These are phyloP conservation scores for Phalera bucephala DNA, from an alignment of 2,888 invertebrate genomes.

Conservation along the genomic window DNA sequence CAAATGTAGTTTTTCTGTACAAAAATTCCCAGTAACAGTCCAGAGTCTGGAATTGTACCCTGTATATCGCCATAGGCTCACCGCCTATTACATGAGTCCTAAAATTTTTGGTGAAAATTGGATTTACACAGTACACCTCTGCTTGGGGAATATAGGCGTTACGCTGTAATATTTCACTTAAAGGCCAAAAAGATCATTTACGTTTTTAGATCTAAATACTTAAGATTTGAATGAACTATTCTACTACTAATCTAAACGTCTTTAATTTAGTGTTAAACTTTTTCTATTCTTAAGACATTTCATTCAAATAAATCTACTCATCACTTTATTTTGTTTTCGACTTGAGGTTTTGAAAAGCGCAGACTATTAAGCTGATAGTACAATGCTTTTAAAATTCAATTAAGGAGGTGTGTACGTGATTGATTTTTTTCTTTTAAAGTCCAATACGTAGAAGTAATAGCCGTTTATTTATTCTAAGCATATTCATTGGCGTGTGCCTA, in stretches of 20 bases:
- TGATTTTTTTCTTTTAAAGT: conserved; percentile 11
- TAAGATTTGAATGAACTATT: not conserved
- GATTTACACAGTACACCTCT: no score
- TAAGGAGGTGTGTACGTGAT: conserved; percentile 44
- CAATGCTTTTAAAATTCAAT: conserved; percentile 49
- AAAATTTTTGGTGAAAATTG: no score
- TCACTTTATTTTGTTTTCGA: conserved; percentile 4
- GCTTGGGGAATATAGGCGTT: no score
- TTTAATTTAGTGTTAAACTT: conserved; percentile 1
- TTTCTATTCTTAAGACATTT: not conserved
- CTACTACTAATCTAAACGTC: no score
- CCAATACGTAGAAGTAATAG: not conserved
- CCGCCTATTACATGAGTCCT: no score
- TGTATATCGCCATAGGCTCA: no score
- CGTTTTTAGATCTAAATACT: not conserved
- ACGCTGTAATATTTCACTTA: not conserved
- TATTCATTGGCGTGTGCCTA: conserved; percentile 25
- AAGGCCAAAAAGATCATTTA: not conserved
- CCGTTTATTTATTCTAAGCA: conserved; percentile 26
- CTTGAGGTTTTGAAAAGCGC: conserved; percentile 3
- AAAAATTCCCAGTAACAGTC: no score
- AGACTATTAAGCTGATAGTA: conserved; percentile 3
- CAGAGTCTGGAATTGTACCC: no score
- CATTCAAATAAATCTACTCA: not conserved
- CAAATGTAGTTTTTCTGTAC: no score